Base-by-base conservation (phyloP, 37 sponge, comb jelly and placozoan genomes). In the Mnemiopsis leidyi region DNA sequence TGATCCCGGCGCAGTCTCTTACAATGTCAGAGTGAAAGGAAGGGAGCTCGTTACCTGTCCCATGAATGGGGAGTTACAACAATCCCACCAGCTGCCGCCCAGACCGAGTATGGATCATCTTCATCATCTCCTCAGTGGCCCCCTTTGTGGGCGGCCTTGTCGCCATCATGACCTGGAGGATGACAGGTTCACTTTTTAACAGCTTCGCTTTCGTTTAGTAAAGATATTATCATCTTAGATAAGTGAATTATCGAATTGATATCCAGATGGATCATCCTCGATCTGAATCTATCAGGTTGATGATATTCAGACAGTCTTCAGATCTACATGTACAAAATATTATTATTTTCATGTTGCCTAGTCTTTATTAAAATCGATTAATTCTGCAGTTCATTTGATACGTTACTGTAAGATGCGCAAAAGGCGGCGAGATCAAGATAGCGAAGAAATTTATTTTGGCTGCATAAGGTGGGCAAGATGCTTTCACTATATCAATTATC, bases 91-190 rank as follows among this genome's bases (percentile, higher is more conserved):
- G 29, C 21, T 69, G 73, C 73, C 73, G 73, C 28, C 73, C 73
- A 34, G 38, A 35, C 23, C 31, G 82, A 79, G 35, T 29, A 79
- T 79, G 82, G 82, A 32, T 32, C 35, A 79, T 29, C 33, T 79
- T 79, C 37, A 79, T 79, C 36, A 79, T 79, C 29, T 79, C 82
- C 1, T 36, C 82, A 79, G 38, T 35, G 36, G 38, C 37, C 82
- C 82, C 82, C 5, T 79, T 79, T 29, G 82, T 79, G 3, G 82
- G 82, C 20, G 82, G 82, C 21, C 82, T 79, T 23, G 21, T 79
- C 82, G 35, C 37, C 36, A 79, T 79, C 35, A 35, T 79, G 82
- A 32, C 29, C 1, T 79, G 82, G 82, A 30, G 82, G 21, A 18
- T 79, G 21, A 79, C 29, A 9, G 38, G 82, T 79, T n/a, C n/a